These are phyloP conservation scores for Caenorhabditis sp. DNA, from an alignment of 2,888 invertebrate genomes.

Conservation along the genomic window DNA sequence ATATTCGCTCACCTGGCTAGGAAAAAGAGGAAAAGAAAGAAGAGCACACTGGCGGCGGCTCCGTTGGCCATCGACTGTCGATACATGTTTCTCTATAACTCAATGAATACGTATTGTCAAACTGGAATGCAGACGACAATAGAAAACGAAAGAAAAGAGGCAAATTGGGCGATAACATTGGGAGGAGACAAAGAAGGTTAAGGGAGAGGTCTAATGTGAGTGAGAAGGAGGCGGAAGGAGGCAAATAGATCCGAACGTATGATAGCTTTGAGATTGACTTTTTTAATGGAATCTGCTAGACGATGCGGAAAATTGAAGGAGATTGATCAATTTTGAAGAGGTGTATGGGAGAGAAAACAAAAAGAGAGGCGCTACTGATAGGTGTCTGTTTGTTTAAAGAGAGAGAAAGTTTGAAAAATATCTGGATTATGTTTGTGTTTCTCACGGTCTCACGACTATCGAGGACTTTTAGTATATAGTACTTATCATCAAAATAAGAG, in stretches of 20 bases:
- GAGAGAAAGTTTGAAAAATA: too few species aligned
- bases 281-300: neutral
- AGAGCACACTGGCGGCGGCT: constrained; percentile 63
- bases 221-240: neutral
- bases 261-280: constrained; percentile 14
- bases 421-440: too few species aligned
- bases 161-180: neutral
- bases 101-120: constrained; percentile 6
- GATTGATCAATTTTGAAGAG: neutral
- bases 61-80: constrained; percentile 67
- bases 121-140: neutral
- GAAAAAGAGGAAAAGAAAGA: constrained; percentile 66
- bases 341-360: neutral
- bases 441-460: too few species aligned
- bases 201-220: constrained; percentile 4
- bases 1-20: constrained; percentile 58
- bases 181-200: constrained; percentile 1
- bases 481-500: too few species aligned
- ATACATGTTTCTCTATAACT: constrained; percentile 48
- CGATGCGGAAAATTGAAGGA: constrained; percentile 19
- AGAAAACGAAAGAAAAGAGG: constrained; percentile 1
- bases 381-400: too few species aligned
- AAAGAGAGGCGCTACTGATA: too few species aligned
- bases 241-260: constrained; percentile 32
- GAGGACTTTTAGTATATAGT: too few species aligned